Conservation (phyloP, 2,888 invertebrate genomes). For the Archips crataeganus region DNA sequence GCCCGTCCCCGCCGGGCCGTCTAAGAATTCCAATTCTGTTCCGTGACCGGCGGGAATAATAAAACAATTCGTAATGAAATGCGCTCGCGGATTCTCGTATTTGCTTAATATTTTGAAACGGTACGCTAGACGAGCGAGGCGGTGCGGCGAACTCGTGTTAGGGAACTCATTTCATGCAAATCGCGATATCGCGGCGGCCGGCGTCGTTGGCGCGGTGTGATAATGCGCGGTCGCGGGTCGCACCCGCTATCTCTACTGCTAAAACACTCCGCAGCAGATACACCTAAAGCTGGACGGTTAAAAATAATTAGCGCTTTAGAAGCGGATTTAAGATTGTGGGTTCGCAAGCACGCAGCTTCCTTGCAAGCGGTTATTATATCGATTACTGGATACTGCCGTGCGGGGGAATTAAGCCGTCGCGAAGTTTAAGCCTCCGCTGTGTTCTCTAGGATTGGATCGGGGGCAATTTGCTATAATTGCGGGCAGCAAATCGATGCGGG, state of each 20-base stretch:
- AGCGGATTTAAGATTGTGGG: conserved; percentile 58
- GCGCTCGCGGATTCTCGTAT: conserved; percentile 54
- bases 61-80: conserved; percentile 61
- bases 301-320: conserved; percentile 74
- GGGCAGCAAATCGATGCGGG: conserved; percentile 16
- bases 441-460: conserved; percentile 32
- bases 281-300: conserved; percentile 64
- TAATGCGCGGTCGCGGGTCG: conserved; percentile 45
- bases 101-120: conserved; percentile 56
- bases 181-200: conserved; percentile 54
- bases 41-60: conserved; percentile 54
- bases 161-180: conserved; percentile 72
- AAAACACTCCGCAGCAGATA: conserved; percentile 56
- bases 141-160: conserved; percentile 48
- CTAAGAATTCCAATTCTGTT: conserved; percentile 53
- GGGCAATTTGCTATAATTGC: conserved; percentile 38
- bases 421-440: conserved; percentile 38
- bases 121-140: conserved; percentile 42
- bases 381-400: conserved; percentile 30
- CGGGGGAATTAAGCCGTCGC: conserved; percentile 31
- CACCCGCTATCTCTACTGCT: conserved; percentile 48
- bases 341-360: conserved; percentile 46
- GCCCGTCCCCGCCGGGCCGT: conserved; percentile 47
- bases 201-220: conserved; percentile 22
- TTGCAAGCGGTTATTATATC: conserved; percentile 35